Percentiles rank a stretch among this genome's conserved stretches.
These are phyloP conservation scores for Acromyrmex echinatior DNA, from an alignment of 1,140 invertebrate genomes.

Conservation along the genomic window DNA sequence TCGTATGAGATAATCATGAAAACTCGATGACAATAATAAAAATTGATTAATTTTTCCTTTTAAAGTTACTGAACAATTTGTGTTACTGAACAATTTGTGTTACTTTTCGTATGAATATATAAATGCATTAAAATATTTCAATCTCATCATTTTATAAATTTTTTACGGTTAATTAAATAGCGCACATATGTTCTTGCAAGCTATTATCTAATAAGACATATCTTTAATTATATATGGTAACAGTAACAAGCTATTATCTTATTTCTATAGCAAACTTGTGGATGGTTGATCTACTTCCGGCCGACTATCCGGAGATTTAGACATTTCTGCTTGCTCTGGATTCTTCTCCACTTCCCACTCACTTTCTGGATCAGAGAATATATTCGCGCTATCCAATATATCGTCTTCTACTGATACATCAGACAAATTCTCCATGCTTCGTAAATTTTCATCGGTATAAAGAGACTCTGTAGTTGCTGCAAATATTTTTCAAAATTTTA, in stretches of 20 bases:
- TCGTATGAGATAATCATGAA: neutral
- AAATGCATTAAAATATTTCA: neutral
- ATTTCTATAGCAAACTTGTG: constrained; percentile 49
- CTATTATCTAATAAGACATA: neutral
- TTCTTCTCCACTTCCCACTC: constrained; percentile 87
- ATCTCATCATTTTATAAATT: neutral
- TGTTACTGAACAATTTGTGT: neutral
- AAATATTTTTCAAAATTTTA: constrained; percentile 23
- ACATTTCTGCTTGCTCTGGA: constrained; percentile 49
- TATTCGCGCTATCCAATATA: constrained; percentile 83
- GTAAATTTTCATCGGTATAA: constrained; percentile 71
- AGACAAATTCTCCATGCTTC: constrained; percentile 82
- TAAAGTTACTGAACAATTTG: neutral
- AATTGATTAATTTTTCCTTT: neutral
- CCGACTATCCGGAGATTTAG: constrained; percentile 78
- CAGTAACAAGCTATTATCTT: constrained; percentile 16
- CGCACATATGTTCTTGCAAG: neutral
- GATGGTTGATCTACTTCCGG: constrained; percentile 86
- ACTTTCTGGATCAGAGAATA: constrained; percentile 88
- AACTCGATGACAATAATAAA: neutral
- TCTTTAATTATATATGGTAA: constrained; percentile 15
- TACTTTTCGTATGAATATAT: neutral
- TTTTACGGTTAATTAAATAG: neutral
- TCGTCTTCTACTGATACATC: constrained; percentile 86
- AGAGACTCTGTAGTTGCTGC: constrained; percentile 69